Conservation (phyloP, 2,888 invertebrate species). For the Harpagoxenus sublaevis region DNA sequence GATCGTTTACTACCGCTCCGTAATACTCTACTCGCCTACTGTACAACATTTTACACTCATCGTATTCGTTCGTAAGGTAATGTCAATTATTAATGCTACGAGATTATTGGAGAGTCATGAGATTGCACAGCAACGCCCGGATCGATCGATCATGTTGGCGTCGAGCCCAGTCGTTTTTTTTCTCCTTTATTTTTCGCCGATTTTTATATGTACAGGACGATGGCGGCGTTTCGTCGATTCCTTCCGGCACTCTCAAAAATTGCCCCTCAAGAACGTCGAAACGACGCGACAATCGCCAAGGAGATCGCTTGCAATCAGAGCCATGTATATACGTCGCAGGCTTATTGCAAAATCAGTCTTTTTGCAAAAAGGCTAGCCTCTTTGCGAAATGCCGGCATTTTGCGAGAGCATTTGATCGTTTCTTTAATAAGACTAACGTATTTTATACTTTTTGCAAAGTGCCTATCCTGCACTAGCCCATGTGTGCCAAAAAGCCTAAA, state of each 20-base stretch:
- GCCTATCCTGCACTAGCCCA: too few species aligned
- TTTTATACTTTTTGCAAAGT: too few species aligned
- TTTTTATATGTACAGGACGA: slow-evolving; percentile 47
- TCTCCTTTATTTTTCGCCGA: slow-evolving; percentile 27
- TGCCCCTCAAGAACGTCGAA: not conserved
- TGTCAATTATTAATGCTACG: slow-evolving; percentile 82
- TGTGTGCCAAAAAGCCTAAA: too few species aligned
- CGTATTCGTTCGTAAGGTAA: slow-evolving; percentile 76
- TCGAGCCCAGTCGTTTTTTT: slow-evolving; percentile 64
- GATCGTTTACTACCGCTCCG: slow-evolving; percentile 76
- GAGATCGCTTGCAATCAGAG: slow-evolving; percentile 26
- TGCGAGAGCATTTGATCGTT: too few species aligned
- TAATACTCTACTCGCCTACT: slow-evolving; percentile 85
- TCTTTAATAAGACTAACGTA: too few species aligned
- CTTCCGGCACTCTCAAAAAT: slow-evolving; percentile 40
- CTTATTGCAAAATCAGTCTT: too few species aligned
- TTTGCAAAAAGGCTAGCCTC: too few species aligned
- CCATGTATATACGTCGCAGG: not conserved
- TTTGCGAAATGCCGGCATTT: too few species aligned
- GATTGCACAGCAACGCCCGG: slow-evolving; percentile 81
- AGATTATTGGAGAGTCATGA: slow-evolving; percentile 86
- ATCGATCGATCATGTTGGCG: slow-evolving; percentile 48
- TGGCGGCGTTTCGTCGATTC: slow-evolving; percentile 26
- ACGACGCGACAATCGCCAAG: slow-evolving; percentile 1
- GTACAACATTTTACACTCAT: slow-evolving; percentile 86